phyloP scores from a whole-genome alignment of 2,113 vertebrate genomes.

The Malurus elegans region DNA sequence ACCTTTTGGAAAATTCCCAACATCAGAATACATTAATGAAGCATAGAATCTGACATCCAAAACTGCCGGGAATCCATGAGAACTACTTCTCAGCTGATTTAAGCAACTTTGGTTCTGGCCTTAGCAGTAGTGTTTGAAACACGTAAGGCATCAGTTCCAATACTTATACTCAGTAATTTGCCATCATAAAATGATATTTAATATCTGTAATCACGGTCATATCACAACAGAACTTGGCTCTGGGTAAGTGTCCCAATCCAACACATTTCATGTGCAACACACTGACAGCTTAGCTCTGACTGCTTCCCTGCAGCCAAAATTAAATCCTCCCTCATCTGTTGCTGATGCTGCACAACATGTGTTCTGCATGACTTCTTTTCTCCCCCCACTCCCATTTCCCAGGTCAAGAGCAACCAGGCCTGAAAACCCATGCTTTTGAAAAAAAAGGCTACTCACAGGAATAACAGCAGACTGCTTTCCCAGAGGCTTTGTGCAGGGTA shows the following conservation, averaged over 20 bases:
- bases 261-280: background rate
- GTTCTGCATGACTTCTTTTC: background rate
- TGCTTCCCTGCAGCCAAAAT: background rate
- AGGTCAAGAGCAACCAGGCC: background rate
- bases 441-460: background rate
- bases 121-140: background rate
- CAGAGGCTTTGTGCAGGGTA: background rate
- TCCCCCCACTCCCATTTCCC: background rate
- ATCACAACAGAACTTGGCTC: background rate
- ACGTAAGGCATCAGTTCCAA: background rate
- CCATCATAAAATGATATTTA: background rate
- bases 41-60: background rate
- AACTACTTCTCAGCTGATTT: constrained; percentile 7
- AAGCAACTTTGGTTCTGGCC: background rate
- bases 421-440: background rate
- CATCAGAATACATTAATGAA: background rate
- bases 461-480: background rate
- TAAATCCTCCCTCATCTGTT: background rate
- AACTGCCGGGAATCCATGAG: background rate
- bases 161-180: background rate
- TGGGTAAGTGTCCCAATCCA: background rate
- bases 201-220: background rate
- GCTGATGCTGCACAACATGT: constrained; percentile 7
- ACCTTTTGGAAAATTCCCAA: background rate
- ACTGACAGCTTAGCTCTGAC: background rate